Conservation (phyloP, 1,140 invertebrate species). For the Ostrea denselamellosa region DNA sequence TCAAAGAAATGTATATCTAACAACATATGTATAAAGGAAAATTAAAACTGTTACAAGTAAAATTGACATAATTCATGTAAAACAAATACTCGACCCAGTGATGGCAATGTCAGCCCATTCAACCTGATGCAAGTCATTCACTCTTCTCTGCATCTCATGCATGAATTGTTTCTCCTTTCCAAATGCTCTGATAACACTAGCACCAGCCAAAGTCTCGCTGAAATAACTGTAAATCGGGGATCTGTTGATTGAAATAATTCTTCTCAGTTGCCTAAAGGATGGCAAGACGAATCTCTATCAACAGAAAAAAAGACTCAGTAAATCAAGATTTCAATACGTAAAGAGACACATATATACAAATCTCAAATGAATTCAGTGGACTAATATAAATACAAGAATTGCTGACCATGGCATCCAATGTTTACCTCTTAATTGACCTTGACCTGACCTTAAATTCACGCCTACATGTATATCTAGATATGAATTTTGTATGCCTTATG, state of each 20-base stretch:
- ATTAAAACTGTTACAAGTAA: background rate
- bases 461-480: too few relatives aligned
- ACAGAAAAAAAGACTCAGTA: background rate
- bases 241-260: constrained; percentile 77
- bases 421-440: too few relatives aligned
- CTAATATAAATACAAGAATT: too few relatives aligned
- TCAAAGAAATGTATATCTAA: too few relatives aligned
- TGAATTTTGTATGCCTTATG: too few relatives aligned
- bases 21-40: background rate
- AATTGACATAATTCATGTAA: too few relatives aligned
- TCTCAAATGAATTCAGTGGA: too few relatives aligned
- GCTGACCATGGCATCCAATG: too few relatives aligned
- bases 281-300: constrained; percentile 89
- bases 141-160: constrained; percentile 73
- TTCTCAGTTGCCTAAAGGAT: constrained; percentile 82
- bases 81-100: constrained; percentile 45
- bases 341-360: too few relatives aligned
- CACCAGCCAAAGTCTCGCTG: constrained; percentile 67
- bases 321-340: too few relatives aligned
- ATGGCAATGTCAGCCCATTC: constrained; percentile 69
- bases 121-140: constrained; percentile 73
- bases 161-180: constrained; percentile 78
- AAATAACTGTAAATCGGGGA: constrained; percentile 81
- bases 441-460: too few relatives aligned
- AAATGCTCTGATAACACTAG: too few relatives aligned